Evolutionary conservation across 35 echinoderm and acorn worm species (phyloP), one percentile per base, ranked within the genome.

Genomic region (Apostichopus parvimensis): DNA sequence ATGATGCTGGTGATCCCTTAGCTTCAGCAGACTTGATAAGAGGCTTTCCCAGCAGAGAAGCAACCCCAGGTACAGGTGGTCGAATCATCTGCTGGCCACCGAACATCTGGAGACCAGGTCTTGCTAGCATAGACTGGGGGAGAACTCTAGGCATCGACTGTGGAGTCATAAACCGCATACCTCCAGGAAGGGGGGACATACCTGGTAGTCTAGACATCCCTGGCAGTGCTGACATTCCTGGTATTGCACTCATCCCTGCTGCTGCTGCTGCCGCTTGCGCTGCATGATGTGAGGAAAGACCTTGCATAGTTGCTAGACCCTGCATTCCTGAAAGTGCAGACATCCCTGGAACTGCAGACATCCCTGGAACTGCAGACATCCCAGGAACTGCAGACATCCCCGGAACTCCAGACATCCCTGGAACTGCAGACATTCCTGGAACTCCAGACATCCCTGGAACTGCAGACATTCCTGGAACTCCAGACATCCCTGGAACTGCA

Each of bases 41-140:
- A 34, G 87, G 87, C 56, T 90, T 90, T 26, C 87, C 87, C 52
- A 90, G 73, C 9, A 90, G 87, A 8, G 87, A 90, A 34, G 87
- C 87, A 26, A 87, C 87, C 14, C 73, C 68, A 26, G 87, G 87
- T 56, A 34, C 26, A 20, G 21, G 87, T 26, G 53, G 22, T 56
- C 87, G 13, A 28, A 61, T 8, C 73, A 61, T 56, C 73, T 77
- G 73, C n/a, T 73, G 73, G 15, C 26, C 87, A 57, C 68, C 87
- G 2, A 77, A 13, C 17, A 87, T 17, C 6, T 62, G 65, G 13
- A 90, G 9, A 22, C 68, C 68, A 90, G 65, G 65, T 61, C 87
- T 77, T 18, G 28, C 15, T 26, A 24, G n/a, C 45, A 90, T 77
- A 76, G 87, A 62, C n/a, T 79, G 22, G 11, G 22, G 6, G 11